These are phyloP conservation scores for Chrysomela aeneicollis DNA, from an alignment of 2,888 invertebrate species.

Conservation along the genomic window DNA sequence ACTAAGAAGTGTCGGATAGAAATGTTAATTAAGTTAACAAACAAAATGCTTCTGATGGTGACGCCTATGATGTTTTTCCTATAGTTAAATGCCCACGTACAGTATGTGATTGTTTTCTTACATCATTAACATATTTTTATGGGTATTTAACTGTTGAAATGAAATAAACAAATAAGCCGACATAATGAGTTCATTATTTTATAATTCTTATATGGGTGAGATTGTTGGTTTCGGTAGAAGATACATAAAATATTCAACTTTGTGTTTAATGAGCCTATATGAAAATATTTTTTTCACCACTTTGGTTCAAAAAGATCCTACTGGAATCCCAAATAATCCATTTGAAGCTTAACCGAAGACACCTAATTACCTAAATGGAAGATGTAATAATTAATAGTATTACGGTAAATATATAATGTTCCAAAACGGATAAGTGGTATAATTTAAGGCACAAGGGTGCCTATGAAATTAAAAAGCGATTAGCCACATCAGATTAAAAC, in stretches of 20 bases:
- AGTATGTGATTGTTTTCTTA: not conserved
- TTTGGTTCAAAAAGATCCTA: no score
- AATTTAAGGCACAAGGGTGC: not conserved
- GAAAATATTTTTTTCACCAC: no score
- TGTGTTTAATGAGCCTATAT: not conserved
- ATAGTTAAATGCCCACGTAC: no score
- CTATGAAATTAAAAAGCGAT: constrained; percentile 40
- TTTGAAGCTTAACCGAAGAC: no score
- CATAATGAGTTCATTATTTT: constrained; percentile 23
- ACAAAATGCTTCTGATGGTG: no score
- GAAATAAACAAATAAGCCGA: constrained; percentile 37
- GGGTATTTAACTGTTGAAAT: constrained; percentile 33
- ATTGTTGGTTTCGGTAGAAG: not conserved
- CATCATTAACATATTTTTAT: constrained; percentile 37
- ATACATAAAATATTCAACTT: not conserved
- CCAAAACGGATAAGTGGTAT: constrained; percentile 15
- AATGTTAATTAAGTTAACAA: not conserved
- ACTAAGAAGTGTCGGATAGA: not conserved
- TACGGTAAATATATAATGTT: constrained; percentile 4
- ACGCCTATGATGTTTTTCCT: no score
- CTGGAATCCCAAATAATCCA: no score
- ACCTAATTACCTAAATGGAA: no score
- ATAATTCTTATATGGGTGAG: not conserved
- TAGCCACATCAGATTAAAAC: constrained; percentile 41
- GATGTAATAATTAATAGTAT: no score